Evolutionary conservation across 2,797 vertebrate species (phyloP), one percentile per base, ranked within the genome.

Genomic region (Setipinna tenuifilis): DNA sequence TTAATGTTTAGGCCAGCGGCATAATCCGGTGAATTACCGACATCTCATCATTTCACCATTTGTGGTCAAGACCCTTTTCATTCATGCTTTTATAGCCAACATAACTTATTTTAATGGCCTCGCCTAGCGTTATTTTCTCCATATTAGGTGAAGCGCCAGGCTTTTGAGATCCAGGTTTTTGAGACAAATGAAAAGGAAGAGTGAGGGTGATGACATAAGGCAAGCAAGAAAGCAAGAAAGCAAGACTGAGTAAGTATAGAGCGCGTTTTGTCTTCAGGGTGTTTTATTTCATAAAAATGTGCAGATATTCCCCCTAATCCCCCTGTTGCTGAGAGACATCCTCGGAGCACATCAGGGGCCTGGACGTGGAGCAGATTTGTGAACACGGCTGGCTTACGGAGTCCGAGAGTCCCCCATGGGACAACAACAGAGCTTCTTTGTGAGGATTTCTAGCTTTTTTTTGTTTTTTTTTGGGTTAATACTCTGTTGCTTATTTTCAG

Each of bases 391-490:
- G 58, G n/a, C 61, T 14, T 10, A 25, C 5, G 19, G 3, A 6
- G 58, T 6, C 14, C 5, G n/a, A 65, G 6, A 2, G 61, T 6
- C n/a, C n/a, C n/a, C 23, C 2, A 2, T 11, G 61, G 61, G 25
- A 44, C 71, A 44, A 78, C 35, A 78, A 78, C 71, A 78, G 71
- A 78, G 71, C 71, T 78, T 78, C 71, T 78, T 78, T 78, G 71
- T 78, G 71, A 41, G 35, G 71, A 21, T 41, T 41, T 41, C 35
- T 41, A 5, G 50, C 7, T 9, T 54, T 54, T 44, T 78, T 44
- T 2, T 75, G 31, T 12, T 61, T 61, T 61, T n/a, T 41, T 41
- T 17, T 17, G 31, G 6, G 65, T 7, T 6, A 44, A 44, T 41
- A 19, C 31, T 78, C 71, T 78, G 35, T 78, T 78, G 71, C 71